Conservation (phyloP, 2,113 vertebrate genomes). For the Sus scrofa region DNA sequence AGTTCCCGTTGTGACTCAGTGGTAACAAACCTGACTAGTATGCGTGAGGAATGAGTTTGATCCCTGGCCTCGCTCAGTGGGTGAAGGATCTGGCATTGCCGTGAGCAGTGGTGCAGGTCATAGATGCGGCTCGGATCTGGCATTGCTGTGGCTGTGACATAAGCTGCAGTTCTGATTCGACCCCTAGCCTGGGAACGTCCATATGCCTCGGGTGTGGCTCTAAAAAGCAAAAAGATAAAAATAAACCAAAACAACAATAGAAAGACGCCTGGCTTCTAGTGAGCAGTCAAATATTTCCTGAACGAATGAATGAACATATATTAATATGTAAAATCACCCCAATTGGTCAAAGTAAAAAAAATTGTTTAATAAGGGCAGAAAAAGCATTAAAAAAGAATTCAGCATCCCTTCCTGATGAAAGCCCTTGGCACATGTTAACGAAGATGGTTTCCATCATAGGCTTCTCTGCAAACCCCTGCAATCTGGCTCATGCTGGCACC, state of each 20-base stretch:
- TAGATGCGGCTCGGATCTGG: no score
- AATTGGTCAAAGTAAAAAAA: constrained; percentile 1
- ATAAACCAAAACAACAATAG: not conserved
- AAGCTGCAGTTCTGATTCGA: no score
- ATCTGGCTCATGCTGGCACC: constrained; percentile 49
- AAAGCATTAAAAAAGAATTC: not conserved
- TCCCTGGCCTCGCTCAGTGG: no score
- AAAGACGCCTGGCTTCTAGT: not conserved
- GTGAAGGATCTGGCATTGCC: no score
- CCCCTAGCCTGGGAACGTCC: no score
- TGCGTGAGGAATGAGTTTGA: no score
- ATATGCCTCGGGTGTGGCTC: no score
- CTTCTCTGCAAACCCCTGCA: constrained; percentile 50
- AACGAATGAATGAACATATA: constrained; percentile 39
- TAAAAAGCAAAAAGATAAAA: no score
- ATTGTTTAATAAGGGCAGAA: constrained; percentile 11
- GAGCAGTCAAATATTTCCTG: not conserved
- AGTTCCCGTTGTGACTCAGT: no score
- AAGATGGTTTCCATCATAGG: not conserved
- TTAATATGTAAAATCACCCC: not conserved
- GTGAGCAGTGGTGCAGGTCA: no score
- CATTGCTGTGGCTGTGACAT: no score
- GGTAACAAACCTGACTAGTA: no score
- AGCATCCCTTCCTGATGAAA: constrained; percentile 7
- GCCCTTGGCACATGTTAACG: not conserved